A percentile compares a stretch with the other conserved stretches of the same genome.
phyloP scores from a whole-genome alignment of 1,140 invertebrate species.

The Papilio glaucus region DNA sequence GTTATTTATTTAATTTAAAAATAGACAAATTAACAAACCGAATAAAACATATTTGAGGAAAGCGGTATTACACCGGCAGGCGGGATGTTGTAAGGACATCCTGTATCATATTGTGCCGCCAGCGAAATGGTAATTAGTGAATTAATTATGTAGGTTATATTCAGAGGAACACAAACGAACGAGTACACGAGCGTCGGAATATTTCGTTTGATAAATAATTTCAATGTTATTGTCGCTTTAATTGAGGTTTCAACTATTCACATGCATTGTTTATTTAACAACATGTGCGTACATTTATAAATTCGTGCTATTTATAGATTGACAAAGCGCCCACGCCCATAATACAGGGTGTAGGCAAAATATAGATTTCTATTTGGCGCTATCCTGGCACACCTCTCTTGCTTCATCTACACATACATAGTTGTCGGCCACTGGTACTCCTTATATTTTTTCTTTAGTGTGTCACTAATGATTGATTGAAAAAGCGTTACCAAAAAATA shows the following conservation, averaged over 20 bases:
- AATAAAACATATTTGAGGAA: slow-evolving; percentile 26
- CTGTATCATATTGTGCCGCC: slow-evolving; percentile 61
- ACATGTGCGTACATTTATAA: too few species aligned
- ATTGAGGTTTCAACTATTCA: not conserved
- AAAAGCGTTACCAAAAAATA: too few species aligned
- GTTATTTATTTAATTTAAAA: not conserved
- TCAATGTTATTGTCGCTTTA: not conserved
- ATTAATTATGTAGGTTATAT: slow-evolving; percentile 57
- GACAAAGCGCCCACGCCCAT: too few species aligned
- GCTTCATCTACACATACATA: too few species aligned
- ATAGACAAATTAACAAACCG: slow-evolving; percentile 25
- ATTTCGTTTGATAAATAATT: slow-evolving; percentile 19
- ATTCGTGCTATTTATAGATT: too few species aligned
- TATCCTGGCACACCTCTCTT: too few species aligned
- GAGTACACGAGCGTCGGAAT: slow-evolving; percentile 5
- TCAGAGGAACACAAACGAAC: slow-evolving; percentile 38
- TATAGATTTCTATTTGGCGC: too few species aligned
- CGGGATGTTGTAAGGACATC: slow-evolving; percentile 59
- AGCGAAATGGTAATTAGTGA: slow-evolving; percentile 68
- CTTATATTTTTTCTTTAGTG: too few species aligned
- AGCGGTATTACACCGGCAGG: slow-evolving; percentile 45
- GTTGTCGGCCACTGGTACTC: too few species aligned
- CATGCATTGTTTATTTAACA: too few species aligned
- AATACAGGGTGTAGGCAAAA: too few species aligned
- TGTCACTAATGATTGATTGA: too few species aligned